Evolutionary conservation across 2,113 vertebrate genomes (phyloP).

Genomic region (Alaudala cheleensis): DNA sequence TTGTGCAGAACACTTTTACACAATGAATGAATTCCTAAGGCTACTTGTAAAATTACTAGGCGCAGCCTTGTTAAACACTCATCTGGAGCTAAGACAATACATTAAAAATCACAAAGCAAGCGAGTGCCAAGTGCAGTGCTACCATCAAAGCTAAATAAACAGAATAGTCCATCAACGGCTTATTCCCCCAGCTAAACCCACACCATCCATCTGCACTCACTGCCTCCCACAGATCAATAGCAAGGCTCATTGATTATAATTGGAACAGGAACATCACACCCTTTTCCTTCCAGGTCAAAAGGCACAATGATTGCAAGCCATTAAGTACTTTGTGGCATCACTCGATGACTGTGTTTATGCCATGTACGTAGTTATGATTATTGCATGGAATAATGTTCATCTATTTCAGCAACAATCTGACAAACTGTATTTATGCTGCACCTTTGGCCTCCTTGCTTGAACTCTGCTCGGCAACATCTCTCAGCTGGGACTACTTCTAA

Average conservation of each 20-base stretch:
- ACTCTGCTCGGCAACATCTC: conserved; percentile 51
- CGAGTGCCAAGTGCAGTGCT: not conserved
- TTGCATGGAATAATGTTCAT: conserved; percentile 12
- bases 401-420: conserved; percentile 49
- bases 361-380: not conserved
- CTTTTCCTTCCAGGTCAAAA: conserved; percentile 43
- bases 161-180: not conserved
- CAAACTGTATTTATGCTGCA: conserved; percentile 57
- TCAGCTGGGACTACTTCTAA: conserved; percentile 64
- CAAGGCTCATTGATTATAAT: conserved; percentile 13
- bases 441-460: conserved; percentile 62
- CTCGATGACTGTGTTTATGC: not conserved
- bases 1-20: not conserved
- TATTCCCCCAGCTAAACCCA: not conserved
- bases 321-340: not conserved
- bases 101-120: conserved; percentile 38
- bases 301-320: conserved; percentile 12
- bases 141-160: conserved; percentile 40
- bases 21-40: conserved; percentile 37
- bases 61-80: conserved; percentile 40
- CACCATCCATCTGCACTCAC: not conserved
- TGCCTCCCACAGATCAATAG: conserved; percentile 18
- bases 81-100: conserved; percentile 46
- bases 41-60: conserved; percentile 58
- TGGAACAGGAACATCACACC: not conserved